These are phyloP conservation scores for Sorex araneus DNA, from an alignment of 2,113 vertebrate genomes.

Conservation along the genomic window DNA sequence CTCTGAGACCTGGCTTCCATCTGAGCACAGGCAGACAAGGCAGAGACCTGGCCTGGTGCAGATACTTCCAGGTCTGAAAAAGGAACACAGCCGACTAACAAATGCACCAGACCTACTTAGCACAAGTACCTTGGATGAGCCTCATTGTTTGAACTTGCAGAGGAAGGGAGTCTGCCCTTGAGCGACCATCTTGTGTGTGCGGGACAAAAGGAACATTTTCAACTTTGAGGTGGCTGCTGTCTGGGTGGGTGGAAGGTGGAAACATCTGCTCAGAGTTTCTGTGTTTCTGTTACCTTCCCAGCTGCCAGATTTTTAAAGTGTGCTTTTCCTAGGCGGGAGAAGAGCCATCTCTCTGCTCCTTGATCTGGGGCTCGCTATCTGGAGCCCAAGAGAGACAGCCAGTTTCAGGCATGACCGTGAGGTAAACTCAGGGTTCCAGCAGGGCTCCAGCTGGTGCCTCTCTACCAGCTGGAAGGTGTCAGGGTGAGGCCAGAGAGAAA, in stretches of 20 bases:
- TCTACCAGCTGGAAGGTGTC: not conserved
- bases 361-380: not conserved
- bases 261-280: not conserved
- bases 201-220: not conserved
- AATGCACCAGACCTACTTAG: not conserved
- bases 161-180: not conserved
- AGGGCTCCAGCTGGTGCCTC: not conserved
- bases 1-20: too few species aligned
- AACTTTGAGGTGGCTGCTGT: not conserved
- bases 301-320: not conserved
- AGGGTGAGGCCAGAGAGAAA: not conserved
- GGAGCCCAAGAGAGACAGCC: not conserved
- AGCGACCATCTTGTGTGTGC: not conserved
- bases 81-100: too few species aligned
- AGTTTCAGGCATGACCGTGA: not conserved
- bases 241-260: not conserved
- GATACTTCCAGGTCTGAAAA: not conserved
- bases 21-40: not conserved
- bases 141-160: not conserved
- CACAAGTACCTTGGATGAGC: not conserved
- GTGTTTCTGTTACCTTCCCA: fast-evolving
- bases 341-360: not conserved
- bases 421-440: fast-evolving
- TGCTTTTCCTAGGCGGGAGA: not conserved
- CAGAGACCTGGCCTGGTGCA: not conserved